Base-by-base conservation (phyloP, 2,888 invertebrate genomes). In the Hydroisotoma schaefferi region DNA sequence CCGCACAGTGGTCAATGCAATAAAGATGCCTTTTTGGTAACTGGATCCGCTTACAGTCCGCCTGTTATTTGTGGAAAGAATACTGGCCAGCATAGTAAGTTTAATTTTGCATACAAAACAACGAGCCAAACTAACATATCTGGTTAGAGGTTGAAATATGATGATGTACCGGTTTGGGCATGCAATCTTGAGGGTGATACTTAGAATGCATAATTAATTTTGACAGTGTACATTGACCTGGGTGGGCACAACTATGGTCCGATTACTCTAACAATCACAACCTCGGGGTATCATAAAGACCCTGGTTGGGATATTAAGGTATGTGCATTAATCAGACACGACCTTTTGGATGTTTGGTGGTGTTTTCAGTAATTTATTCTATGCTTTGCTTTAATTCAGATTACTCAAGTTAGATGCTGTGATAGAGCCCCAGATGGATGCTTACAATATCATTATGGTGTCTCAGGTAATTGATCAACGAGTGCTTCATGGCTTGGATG, bases 21-120 rank as follows among this genome's bases (percentile, higher is more conserved):
- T 63, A 69, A 73, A 40, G 74, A 74, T 60, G 73, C 72, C 18
- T 71, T 74, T 55, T 53, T 67, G 44, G 71, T 74, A 43, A 73
- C 69, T 52, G 74, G 73, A 49, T 69, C 72, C 27, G 73, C 73
- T 12, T 72, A 73, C 65, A 64, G 63, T 22, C 72, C 73, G 48
- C 74, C 74, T 29, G 72, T 72, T 49, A 73, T 74, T 59, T 74
- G 74, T 54, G 74, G 74, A 63, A 67, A 70, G 57, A 74, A 74
- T 54, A 70, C 70, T 47, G 73, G 73, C 27, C 74, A 74, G 56
- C 74, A 74, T 60, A 69, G 73, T 73, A 67, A 60, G 71, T 51
- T 29, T 10, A 2, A 20, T 37, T 23, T 25, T 54, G 26, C 5
- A 12, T 33, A 12, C 51, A 29, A 28, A 23, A 53, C 10, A 20